Conservation (phyloP, 2,888 invertebrate species). For the Trachelus iudaicus region DNA sequence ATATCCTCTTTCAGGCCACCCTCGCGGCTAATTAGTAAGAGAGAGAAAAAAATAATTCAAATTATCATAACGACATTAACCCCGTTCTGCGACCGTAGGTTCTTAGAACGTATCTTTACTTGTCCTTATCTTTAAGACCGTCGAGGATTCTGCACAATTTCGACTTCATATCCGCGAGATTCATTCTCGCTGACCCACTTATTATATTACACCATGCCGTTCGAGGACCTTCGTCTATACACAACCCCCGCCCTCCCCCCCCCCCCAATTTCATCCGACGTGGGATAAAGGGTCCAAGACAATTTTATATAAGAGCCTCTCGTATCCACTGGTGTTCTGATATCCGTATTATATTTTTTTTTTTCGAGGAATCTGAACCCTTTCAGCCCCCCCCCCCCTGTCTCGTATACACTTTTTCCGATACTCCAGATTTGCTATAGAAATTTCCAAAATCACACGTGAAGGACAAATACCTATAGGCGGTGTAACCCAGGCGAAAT, state of each 20-base stretch:
- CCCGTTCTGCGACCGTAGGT: neutral
- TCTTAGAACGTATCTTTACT: neutral
- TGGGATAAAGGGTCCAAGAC: neutral
- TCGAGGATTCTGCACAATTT: neutral
- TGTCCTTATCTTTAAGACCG: neutral
- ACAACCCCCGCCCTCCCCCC: neutral
- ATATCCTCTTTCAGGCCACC: neutral
- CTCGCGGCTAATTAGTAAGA: conserved; percentile 11
- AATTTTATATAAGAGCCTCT: neutral
- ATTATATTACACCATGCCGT: neutral
- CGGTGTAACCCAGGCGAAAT: too few species aligned
- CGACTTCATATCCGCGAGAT: neutral
- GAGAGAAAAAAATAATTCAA: conserved; percentile 15
- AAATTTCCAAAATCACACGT: neutral
- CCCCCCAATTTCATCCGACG: neutral
- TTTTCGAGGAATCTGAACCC: neutral
- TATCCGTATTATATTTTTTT: neutral
- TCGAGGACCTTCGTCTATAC: neutral
- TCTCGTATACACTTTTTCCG: neutral
- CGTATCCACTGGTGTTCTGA: neutral
- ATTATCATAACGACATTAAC: conserved; percentile 8
- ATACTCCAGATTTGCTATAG: neutral
- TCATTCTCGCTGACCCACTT: neutral
- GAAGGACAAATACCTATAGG: neutral
- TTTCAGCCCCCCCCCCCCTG: too few species aligned